Base-by-base conservation (phyloP, 2,113 vertebrate genomes). In the Ctenodactylus gundi region DNA sequence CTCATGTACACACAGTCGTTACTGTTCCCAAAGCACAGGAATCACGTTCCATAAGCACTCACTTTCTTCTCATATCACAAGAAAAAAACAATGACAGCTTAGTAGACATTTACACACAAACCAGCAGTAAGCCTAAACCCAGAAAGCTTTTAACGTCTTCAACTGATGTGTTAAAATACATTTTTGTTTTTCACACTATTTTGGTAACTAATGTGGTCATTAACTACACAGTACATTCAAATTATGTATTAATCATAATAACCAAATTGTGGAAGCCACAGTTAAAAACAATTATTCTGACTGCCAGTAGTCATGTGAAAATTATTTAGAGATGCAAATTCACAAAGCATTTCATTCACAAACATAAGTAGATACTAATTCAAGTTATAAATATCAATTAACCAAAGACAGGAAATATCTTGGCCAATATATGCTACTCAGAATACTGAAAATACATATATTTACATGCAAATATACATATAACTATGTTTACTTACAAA, bases 11-110 rank as follows among this genome's bases (percentile, higher is more conserved):
- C 46, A 94, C 64, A 83, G 25, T 57, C 65, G 55, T 89, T 88
- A 55, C 18, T 36, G 4, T 29, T 90, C 12, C 58, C 64, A 68
- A 83, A 87, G 64, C 64, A 90, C 57, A 90, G 62, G 34, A 92
- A 86, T 73, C 53, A 86, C 60, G 87, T 18, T 73, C 57, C 21
- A 87, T 34, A 78, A 72, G 64, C n/a, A 90, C 64, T 75, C 84
- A 60, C 27, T 90, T 93, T 77, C 68, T 95, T n/a, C 34, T 96
- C 85, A 87, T 23, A 94, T 90, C 70, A 86, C 57, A 87, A 95
- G 53, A 86, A 91, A 57, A 89, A 73, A 93, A 18, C n/a, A 93
- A 88, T 34, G 55, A 91, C 23, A 94, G 11, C 17, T 72, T 85
- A 94, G 51, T 65, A 73, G 75, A 88, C 60, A 93, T 78, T 77